phyloP scores from a whole-genome alignment of 2,113 vertebrate species.

The Phoenicopterus ruber region DNA sequence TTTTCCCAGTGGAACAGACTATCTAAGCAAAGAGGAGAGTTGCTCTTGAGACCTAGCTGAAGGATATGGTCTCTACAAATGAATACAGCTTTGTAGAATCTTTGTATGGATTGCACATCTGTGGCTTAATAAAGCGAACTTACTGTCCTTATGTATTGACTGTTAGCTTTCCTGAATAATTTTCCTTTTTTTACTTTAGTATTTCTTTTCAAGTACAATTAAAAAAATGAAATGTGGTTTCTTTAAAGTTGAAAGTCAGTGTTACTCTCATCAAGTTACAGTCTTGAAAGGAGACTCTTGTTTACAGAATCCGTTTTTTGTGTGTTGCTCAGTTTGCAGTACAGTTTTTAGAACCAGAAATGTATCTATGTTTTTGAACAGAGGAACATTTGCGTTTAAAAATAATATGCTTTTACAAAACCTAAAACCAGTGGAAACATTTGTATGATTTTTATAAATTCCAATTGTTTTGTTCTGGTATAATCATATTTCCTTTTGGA shows the following conservation, averaged over 20 bases:
- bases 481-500: constrained; percentile 13
- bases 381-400: neutral
- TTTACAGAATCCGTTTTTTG: neutral
- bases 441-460: neutral
- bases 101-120: neutral
- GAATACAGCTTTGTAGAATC: neutral
- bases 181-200: neutral
- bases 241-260: neutral
- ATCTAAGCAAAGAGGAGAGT: neutral
- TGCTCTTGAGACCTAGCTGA: neutral
- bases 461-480: constrained; percentile 1
- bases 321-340: neutral
- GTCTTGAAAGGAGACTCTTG: neutral
- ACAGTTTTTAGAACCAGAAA: neutral
- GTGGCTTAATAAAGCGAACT: neutral
- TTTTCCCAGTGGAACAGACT: neutral
- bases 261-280: neutral
- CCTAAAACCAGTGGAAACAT: constrained; percentile 23
- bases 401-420: constrained; percentile 5
- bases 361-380: neutral
- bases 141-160: neutral
- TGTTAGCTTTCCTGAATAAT: neutral
- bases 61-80: neutral
- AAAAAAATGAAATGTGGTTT: neutral
- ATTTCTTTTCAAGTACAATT: neutral